These are phyloP conservation scores for Rattus rattus DNA, from an alignment of 2,113 vertebrate genomes.

Conservation along the genomic window DNA sequence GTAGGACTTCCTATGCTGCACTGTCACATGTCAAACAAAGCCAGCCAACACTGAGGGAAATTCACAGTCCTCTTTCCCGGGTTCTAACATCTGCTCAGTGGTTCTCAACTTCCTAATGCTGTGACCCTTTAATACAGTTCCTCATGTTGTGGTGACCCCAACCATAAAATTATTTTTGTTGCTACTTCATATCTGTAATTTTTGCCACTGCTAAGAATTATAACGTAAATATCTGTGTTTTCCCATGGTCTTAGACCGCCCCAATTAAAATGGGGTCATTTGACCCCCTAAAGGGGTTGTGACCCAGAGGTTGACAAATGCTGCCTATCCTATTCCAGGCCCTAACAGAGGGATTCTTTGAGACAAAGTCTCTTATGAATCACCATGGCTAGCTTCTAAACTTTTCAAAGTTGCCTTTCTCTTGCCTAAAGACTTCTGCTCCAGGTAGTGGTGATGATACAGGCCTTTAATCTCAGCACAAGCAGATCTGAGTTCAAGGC, in stretches of 20 bases:
- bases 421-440: background rate
- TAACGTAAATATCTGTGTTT: background rate
- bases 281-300: background rate
- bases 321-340: background rate
- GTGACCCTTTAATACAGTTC: background rate
- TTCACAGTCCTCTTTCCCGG: background rate
- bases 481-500: background rate
- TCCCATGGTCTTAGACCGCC: background rate
- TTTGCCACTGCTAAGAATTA: background rate
- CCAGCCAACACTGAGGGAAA: background rate
- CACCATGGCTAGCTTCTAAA: background rate
- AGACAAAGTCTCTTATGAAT: background rate
- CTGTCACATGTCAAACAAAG: background rate
- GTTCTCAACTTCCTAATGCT: background rate
- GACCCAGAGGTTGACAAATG: background rate
- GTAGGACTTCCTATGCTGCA: background rate
- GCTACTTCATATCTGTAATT: background rate
- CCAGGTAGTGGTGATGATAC: too few relatives aligned
- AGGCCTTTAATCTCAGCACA: background rate
- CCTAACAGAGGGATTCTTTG: background rate
- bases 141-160: background rate
- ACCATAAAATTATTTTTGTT: background rate
- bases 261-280: background rate
- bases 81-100: background rate
- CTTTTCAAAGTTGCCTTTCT: background rate